Percentiles rank a stretch among this genome's conserved stretches.
Conservation (phyloP, 2,888 invertebrate genomes). For the Blera fallax region DNA sequence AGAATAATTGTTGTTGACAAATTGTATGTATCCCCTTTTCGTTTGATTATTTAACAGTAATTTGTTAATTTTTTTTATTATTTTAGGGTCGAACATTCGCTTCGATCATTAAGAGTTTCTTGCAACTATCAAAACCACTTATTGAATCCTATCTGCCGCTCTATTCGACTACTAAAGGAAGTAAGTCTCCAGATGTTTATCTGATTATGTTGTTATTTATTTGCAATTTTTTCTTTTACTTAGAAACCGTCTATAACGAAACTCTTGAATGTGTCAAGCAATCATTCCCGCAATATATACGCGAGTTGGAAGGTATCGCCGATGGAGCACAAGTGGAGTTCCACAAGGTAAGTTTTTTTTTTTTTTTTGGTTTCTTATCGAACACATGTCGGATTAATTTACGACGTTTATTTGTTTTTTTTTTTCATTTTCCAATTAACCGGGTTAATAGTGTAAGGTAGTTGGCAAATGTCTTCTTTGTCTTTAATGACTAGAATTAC, state of each 20-base stretch:
- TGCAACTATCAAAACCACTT: conserved; percentile 84
- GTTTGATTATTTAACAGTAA: no score
- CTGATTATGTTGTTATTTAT: background rate
- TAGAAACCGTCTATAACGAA: conserved; percentile 86
- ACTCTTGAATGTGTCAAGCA: conserved; percentile 87
- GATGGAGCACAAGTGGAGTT: conserved; percentile 93
- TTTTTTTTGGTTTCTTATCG: background rate
- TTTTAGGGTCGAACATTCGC: conserved; percentile 90
- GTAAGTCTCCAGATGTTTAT: conserved; percentile 76
- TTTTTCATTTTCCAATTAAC: background rate
- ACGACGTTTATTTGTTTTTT: background rate
- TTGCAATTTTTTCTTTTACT: conserved; percentile 11
- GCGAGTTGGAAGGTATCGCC: conserved; percentile 91
- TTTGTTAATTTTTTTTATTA: conserved; percentile 29
- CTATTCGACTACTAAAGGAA: conserved; percentile 88
- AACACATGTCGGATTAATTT: conserved; percentile 7
- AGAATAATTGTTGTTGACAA: background rate
- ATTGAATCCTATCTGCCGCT: conserved; percentile 87
- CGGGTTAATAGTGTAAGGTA: background rate
- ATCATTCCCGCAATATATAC: conserved; percentile 91
- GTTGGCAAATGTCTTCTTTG: background rate
- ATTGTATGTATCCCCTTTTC: no score
- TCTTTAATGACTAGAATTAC: background rate
- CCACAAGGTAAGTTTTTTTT: conserved; percentile 85
- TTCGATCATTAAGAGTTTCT: conserved; percentile 87